Evolutionary conservation across 2,797 vertebrate genomes (phyloP), one percentile per base, ranked within the genome.

Genomic region (Decapterus maruadsi): DNA sequence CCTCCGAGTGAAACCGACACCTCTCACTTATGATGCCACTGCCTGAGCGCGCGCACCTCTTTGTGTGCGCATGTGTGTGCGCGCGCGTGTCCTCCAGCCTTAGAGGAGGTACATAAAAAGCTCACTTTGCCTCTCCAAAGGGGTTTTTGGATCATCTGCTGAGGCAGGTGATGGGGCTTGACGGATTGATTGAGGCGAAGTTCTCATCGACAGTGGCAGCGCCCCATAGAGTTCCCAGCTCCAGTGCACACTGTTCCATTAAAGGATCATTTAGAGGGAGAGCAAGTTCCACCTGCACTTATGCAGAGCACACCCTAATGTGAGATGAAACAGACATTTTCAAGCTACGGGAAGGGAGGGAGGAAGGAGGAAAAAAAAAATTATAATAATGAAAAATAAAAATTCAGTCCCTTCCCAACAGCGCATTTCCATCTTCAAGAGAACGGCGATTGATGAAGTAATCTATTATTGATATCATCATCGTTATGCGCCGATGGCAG

Each of bases 401-500:
- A 90, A 90, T 85, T 69, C 83, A 70, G 89, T 77, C 86, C 80
- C 85, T 87, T 90, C 92, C 92, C 90, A 88, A 93, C 90, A 92
- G 91, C 86, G 80, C 86, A 88, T 91, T 93, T 90, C 90, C 90
- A 92, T 93, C 91, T 92, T 91, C 83, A 88, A 90, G 89, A 90
- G 92, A 92, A 91, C 74, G 58, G 78, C 90, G 90, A 93, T 94
- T 92, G 93, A 93, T 93, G 92, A 93, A 92, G 85, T 92, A 82
- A 94, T 94, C 89, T 90, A 94, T 94, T 93, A 94, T 94, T 94
- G 90, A 94, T 93, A 92, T 90, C 91, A 91, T 92, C 91, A 87
- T 90, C 86, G 88, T 88, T 90, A 91, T 89, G 87, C 50, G 89
- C 92, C 89, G 36, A 73, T 93, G 90, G 93, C 93, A 84, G 82